Percentiles rank a stretch among this genome's conserved stretches.
Conservation (phyloP, 2,797 vertebrate genomes). For the Oreortyx pictus region DNA sequence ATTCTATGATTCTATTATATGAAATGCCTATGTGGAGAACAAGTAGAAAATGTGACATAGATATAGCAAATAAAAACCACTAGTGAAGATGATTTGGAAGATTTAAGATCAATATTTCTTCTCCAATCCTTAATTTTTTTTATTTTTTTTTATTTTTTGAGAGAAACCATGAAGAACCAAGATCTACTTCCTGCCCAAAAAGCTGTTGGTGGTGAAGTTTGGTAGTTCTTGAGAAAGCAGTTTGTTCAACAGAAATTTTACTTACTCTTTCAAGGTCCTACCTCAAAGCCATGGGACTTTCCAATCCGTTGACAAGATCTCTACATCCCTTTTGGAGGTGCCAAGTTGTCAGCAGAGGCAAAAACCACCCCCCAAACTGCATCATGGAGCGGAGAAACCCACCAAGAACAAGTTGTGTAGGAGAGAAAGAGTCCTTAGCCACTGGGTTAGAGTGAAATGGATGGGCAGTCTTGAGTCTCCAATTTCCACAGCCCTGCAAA, state of each 20-base stretch:
- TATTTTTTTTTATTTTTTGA: background rate
- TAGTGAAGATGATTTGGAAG: background rate
- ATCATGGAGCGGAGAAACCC: background rate
- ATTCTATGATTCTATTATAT: no score
- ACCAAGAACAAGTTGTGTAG: background rate
- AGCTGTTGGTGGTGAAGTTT: background rate
- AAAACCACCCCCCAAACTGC: background rate
- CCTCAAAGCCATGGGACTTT: background rate
- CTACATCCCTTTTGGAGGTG: accelerated
- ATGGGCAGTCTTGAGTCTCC: background rate
- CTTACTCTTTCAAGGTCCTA: background rate
- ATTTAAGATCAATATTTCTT: background rate
- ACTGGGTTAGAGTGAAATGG: accelerated
- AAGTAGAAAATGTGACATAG: background rate
- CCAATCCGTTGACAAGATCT: accelerated
- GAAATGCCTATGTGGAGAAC: background rate
- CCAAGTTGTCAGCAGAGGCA: background rate
- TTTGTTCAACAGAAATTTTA: background rate
- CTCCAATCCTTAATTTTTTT: accelerated
- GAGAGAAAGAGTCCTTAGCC: accelerated
- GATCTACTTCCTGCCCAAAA: background rate
- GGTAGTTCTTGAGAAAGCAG: background rate
- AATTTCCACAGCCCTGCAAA: background rate
- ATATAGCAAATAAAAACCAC: background rate
- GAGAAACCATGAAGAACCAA: background rate